Percentiles rank a stretch among this genome's conserved stretches.
phyloP scores from a whole-genome alignment of 2,797 vertebrate genomes.

The Scleropages formosus region DNA sequence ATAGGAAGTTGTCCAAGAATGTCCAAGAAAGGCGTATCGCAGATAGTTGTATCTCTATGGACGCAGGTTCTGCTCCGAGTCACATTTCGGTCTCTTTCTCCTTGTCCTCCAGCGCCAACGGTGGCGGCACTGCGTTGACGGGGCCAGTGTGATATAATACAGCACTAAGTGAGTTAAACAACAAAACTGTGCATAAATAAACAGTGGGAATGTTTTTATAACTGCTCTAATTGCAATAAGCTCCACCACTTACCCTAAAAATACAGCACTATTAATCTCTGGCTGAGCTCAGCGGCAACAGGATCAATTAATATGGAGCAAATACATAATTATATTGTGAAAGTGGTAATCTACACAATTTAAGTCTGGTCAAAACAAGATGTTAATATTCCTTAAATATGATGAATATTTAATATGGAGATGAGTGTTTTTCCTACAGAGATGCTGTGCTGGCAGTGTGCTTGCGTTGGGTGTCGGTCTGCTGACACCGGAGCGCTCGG shows the following conservation, averaged over 20 bases:
- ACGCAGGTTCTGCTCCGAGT: too few species aligned
- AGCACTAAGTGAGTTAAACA: too few species aligned
- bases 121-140: too few species aligned
- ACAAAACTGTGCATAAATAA: neutral
- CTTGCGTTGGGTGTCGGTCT: neutral
- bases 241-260: neutral
- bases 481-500: neutral
- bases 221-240: neutral
- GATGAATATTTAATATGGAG: neutral
- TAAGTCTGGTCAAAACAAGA: neutral
- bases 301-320: neutral
- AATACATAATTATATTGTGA: neutral
- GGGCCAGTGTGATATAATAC: too few species aligned
- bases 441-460: neutral
- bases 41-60: too few species aligned
- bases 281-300: neutral
- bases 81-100: too few species aligned
- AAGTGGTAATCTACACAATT: neutral
- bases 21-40: too few species aligned
- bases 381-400: neutral
- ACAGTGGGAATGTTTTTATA: neutral
- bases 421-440: neutral
- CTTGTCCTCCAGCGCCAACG: too few species aligned
- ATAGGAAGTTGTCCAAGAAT: too few species aligned
- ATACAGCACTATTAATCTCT: conserved; percentile 4